These are phyloP conservation scores for Atopsyche davidsoni DNA, from an alignment of 1,140 invertebrate genomes.

Conservation along the genomic window DNA sequence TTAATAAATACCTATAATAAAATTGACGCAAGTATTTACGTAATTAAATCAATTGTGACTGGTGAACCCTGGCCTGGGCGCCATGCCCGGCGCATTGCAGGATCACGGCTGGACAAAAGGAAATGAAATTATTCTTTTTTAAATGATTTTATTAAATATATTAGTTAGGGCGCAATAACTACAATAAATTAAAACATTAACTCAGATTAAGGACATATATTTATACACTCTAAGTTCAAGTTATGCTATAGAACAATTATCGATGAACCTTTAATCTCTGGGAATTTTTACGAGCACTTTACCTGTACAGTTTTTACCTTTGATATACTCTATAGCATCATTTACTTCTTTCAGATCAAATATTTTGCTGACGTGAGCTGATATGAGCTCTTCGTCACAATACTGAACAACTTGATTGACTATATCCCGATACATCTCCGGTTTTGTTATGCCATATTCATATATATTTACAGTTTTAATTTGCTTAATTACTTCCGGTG, in stretches of 20 bases:
- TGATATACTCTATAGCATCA: conserved; percentile 45
- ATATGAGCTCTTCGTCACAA: conserved; percentile 44
- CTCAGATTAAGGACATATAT: too few species aligned
- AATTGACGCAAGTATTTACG: conserved; percentile 24
- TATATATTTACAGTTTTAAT: conserved; percentile 25
- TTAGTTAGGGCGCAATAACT: too few species aligned
- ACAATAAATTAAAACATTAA: too few species aligned
- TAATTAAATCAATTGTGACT: conserved; percentile 21
- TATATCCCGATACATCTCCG: conserved; percentile 33
- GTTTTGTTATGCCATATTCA: conserved; percentile 32
- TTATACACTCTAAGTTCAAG: too few species aligned
- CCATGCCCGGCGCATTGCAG: too few species aligned
- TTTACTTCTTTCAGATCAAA: conserved; percentile 47
- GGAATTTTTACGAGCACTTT: conserved; percentile 45
- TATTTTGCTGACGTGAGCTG: conserved; percentile 43
- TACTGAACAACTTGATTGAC: conserved; percentile 48
- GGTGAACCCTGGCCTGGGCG: too few species aligned
- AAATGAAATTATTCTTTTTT: too few species aligned
- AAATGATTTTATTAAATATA: too few species aligned
- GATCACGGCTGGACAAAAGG: too few species aligned
- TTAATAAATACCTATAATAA: conserved; percentile 18
- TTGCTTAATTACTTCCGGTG: conserved; percentile 16
- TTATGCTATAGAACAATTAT: too few species aligned
- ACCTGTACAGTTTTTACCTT: conserved; percentile 45
- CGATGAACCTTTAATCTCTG: conserved; percentile 16